Evolutionary conservation across 2,797 vertebrate genomes (phyloP).

Genomic region (Hybognathus amarus): DNA sequence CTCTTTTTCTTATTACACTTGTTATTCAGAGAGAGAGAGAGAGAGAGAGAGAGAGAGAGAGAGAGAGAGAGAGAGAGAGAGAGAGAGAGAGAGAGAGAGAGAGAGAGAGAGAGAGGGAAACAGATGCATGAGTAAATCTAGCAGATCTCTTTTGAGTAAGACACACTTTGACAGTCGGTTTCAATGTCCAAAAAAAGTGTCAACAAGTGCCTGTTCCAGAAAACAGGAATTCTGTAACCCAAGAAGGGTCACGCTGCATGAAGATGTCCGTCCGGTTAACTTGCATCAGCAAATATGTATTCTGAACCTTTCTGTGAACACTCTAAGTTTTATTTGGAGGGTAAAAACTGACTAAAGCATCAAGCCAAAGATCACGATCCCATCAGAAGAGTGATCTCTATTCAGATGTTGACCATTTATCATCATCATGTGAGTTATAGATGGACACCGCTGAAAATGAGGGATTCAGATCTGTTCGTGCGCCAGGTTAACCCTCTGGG

Average conservation of each 20-base stretch:
- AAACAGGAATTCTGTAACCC: neutral
- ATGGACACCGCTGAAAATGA: neutral
- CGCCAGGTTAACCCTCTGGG: too few species aligned
- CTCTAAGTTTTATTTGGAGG: neutral
- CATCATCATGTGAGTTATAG: neutral
- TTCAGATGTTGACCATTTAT: neutral
- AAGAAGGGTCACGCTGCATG: neutral
- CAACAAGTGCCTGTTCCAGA: neutral
- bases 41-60: too few species aligned
- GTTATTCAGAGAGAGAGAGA: neutral
- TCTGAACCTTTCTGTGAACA: neutral
- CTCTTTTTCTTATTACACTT: slow-evolving; percentile 26
- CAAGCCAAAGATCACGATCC: neutral
- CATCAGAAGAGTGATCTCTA: neutral
- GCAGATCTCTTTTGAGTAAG: slow-evolving; percentile 9
- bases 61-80: too few species aligned
- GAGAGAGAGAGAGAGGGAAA: too few species aligned
- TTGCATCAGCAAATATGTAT: neutral
- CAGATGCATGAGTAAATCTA: neutral
- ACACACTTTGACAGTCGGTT: neutral
- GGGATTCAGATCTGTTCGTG: too few species aligned
- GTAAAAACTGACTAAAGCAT: slow-evolving; percentile 27
- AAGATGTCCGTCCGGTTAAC: neutral
- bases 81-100: too few species aligned
- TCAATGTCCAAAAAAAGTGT: neutral